phyloP scores from a whole-genome alignment of 2,888 invertebrate genomes.

The Drosophila cracens region DNA sequence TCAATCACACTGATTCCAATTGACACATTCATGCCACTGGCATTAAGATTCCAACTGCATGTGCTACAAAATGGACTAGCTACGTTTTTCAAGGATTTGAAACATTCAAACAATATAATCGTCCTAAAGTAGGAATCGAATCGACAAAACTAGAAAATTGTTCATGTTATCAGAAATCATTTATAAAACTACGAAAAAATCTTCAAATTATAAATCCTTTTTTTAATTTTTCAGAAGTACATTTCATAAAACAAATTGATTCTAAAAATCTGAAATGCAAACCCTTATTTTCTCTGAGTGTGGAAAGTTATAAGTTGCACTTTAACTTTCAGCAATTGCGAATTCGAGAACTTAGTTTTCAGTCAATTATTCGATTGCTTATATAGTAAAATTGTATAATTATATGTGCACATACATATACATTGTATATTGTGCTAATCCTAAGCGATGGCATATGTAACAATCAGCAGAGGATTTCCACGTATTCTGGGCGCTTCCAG shows the following conservation, averaged over 20 bases:
- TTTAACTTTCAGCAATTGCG: neutral
- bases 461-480: conserved; percentile 35
- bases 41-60: neutral
- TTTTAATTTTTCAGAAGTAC: no score
- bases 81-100: neutral
- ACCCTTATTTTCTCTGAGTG: neutral
- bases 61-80: neutral
- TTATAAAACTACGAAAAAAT: neutral
- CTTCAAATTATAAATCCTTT: neutral
- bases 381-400: neutral
- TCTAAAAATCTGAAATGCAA: neutral
- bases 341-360: neutral
- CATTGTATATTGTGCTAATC: neutral
- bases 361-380: conserved; percentile 8
- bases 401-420: neutral
- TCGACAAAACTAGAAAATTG: no score
- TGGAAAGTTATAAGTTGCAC: neutral
- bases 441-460: conserved; percentile 5
- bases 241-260: neutral
- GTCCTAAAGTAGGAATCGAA: neutral
- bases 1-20: conserved; percentile 4
- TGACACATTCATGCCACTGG: neutral
- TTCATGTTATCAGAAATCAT: neutral
- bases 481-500: conserved; percentile 46
- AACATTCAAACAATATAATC: neutral